Conservation (phyloP, 2,113 vertebrate species). For the Aramus guarauna region DNA sequence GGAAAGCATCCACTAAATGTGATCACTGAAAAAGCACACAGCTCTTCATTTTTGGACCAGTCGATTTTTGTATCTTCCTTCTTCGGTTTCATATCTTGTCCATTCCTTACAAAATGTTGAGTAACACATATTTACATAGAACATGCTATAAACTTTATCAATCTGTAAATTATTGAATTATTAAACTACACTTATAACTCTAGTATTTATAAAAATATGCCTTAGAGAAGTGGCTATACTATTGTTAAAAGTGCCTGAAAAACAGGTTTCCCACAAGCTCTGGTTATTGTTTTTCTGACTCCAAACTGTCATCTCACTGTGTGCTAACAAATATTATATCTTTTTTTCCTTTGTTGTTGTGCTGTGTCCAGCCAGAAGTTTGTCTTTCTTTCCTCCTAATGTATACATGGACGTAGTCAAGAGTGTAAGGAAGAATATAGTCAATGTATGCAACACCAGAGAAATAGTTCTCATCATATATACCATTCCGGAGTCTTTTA, state of each 20-base stretch:
- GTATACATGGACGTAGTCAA: fast-evolving
- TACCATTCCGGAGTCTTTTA: neutral
- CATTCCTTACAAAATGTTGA: neutral
- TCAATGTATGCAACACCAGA: neutral
- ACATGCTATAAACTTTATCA: neutral
- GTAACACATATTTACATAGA: neutral
- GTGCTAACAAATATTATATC: neutral
- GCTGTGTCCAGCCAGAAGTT: neutral
- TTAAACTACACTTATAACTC: neutral
- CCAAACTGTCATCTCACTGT: neutral
- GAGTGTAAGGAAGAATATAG: neutral
- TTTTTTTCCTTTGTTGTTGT: neutral
- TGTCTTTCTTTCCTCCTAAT: neutral
- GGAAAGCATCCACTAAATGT: neutral
- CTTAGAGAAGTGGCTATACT: neutral
- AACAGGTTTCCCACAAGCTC: neutral
- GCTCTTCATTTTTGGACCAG: neutral
- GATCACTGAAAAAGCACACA: neutral
- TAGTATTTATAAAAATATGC: neutral
- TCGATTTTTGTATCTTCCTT: neutral
- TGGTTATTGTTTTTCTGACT: neutral
- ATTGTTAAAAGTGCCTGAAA: neutral
- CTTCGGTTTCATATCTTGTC: neutral
- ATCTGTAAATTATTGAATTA: neutral
- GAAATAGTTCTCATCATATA: neutral